These are phyloP conservation scores for Cryptocephalus primarius DNA, from an alignment of 2,888 invertebrate genomes.

Conservation along the genomic window DNA sequence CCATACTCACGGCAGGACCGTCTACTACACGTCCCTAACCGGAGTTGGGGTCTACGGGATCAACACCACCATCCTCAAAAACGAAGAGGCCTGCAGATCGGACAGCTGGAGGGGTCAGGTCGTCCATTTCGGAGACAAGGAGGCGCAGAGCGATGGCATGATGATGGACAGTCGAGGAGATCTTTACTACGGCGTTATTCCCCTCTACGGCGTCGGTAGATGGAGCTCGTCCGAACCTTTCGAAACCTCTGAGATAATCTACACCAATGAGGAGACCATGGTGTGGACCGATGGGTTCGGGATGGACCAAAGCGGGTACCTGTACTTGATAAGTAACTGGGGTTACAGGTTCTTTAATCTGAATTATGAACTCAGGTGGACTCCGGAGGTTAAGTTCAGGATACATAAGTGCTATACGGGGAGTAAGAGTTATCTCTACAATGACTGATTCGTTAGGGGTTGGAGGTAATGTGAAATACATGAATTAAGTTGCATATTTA, in stretches of 20 bases:
- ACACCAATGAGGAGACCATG: slow-evolving; percentile 50
- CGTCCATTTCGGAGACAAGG: slow-evolving; percentile 37
- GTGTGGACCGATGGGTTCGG: slow-evolving; percentile 63
- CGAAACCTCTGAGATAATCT: slow-evolving; percentile 34
- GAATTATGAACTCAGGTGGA: slow-evolving; percentile 5
- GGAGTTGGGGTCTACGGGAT: slow-evolving; percentile 45
- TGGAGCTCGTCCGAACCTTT: slow-evolving; percentile 54
- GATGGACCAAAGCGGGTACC: slow-evolving; percentile 51
- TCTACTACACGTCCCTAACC: slow-evolving; percentile 26
- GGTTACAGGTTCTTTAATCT: slow-evolving; percentile 16
- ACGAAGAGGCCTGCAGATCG: slow-evolving; percentile 36
- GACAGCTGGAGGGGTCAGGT: slow-evolving; percentile 24
- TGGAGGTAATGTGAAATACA: no score
- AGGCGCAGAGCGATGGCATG: slow-evolving; percentile 55
- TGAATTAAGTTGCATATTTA: no score
- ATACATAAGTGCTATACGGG: slow-evolving; percentile 11
- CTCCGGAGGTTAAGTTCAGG: slow-evolving; percentile 17
- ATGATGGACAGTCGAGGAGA: slow-evolving; percentile 60
- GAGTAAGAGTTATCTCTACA: neutral
- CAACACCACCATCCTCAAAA: slow-evolving; percentile 47
- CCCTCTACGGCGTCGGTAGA: slow-evolving; percentile 55
- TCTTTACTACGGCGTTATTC: slow-evolving; percentile 56
- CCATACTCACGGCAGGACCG: slow-evolving; percentile 13
- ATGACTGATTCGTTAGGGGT: neutral
- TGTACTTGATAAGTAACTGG: slow-evolving; percentile 51